Evolutionary conservation across 2,113 vertebrate genomes (phyloP).

Genomic region (Ploceus nigricollis): DNA sequence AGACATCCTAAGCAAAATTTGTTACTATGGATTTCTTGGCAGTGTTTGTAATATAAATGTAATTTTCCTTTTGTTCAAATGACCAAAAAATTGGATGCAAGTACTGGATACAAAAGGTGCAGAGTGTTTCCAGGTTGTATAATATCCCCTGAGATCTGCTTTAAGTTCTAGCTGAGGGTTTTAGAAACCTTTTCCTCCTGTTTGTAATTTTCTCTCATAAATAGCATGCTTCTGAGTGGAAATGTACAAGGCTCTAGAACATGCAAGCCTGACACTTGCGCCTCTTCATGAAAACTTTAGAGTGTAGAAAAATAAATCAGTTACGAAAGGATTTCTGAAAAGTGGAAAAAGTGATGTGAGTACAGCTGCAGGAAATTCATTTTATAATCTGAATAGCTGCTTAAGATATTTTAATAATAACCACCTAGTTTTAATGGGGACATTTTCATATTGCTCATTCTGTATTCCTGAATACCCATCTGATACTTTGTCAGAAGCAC

Average conservation of each 20-base stretch:
- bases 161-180: neutral
- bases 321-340: slow-evolving; percentile 29
- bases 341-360: slow-evolving; percentile 38
- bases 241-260: neutral
- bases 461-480: slow-evolving; percentile 43
- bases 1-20: neutral
- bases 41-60: neutral
- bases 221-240: neutral
- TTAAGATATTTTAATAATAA: slow-evolving; percentile 43
- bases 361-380: slow-evolving; percentile 60
- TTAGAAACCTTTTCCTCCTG: neutral
- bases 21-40: neutral
- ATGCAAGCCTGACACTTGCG: neutral
- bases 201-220: neutral
- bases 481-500: slow-evolving; percentile 18
- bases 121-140: neutral
- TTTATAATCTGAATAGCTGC: slow-evolving; percentile 52
- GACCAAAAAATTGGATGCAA: neutral
- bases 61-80: neutral
- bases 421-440: slow-evolving; percentile 50
- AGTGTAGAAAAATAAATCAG: neutral
- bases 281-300: neutral
- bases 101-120: neutral
- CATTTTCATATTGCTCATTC: slow-evolving; percentile 48
- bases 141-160: neutral